Evolutionary conservation across 2,113 vertebrate genomes (phyloP).

Genomic region (Nyctereutes procyonoides): DNA sequence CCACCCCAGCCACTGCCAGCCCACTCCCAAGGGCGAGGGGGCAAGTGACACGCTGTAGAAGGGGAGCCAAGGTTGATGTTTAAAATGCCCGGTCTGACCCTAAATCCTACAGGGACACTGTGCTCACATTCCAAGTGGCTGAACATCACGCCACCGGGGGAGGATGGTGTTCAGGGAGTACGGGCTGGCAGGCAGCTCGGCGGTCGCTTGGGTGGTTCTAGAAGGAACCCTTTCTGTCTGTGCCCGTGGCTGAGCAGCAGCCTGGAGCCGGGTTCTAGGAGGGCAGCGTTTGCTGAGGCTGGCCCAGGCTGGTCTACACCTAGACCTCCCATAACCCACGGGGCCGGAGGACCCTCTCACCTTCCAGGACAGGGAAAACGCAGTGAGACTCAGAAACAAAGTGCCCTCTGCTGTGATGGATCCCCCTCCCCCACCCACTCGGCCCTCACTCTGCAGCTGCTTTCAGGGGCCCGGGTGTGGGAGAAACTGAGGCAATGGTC

Average conservation of each 20-base stretch:
- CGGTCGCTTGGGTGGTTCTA: fast-evolving
- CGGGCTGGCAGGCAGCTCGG: fast-evolving
- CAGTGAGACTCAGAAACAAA: not conserved
- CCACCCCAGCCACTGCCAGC: not conserved
- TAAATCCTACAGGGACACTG: too few relatives aligned
- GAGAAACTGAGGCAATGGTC: fast-evolving
- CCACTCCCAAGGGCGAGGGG: not conserved
- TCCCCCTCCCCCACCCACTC: too few relatives aligned
- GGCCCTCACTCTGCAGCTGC: not conserved
- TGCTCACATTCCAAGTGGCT: too few relatives aligned
- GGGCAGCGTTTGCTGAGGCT: fast-evolving
- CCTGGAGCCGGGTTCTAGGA: fast-evolving
- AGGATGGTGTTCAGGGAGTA: fast-evolving
- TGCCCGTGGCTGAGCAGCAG: fast-evolving
- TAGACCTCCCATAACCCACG: fast-evolving
- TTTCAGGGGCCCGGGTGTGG: fast-evolving
- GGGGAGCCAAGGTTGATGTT: not conserved
- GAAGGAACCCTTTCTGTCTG: fast-evolving
- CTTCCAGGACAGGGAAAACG: not conserved
- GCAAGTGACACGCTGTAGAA: fast-evolving
- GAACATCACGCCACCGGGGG: fast-evolving
- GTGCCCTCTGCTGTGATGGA: not conserved
- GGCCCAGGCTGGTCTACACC: not conserved
- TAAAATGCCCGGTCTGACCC: not conserved
- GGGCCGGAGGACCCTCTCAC: fast-evolving